phyloP scores from a whole-genome alignment of 1,140 invertebrate species.

The Thaumetopoea pityocampa region DNA sequence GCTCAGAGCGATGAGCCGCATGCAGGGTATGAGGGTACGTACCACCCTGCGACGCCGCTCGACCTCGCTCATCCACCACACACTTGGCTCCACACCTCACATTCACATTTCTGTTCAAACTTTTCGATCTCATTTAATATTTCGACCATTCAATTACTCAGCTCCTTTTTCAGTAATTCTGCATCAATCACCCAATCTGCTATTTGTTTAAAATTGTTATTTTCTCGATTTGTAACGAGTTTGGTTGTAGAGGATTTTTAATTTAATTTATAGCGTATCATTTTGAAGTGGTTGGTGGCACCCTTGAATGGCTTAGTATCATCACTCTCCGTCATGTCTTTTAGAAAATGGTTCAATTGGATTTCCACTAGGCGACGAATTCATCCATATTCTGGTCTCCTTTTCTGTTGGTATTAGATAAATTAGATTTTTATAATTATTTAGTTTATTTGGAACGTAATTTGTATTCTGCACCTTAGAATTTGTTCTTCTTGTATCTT shows the following conservation, averaged over 20 bases:
- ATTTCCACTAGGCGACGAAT: slow-evolving; percentile 40
- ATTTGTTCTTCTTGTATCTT: slow-evolving; percentile 53
- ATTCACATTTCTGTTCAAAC: slow-evolving; percentile 32
- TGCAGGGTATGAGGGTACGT: slow-evolving; percentile 99
- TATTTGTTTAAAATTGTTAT: slow-evolving; percentile 32
- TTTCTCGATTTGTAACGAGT: slow-evolving; percentile 38
- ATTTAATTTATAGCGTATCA: slow-evolving; percentile 51
- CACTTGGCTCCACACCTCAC: slow-evolving; percentile 33
- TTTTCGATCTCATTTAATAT: slow-evolving; percentile 22
- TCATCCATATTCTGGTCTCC: slow-evolving; percentile 59
- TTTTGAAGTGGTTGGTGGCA: slow-evolving; percentile 63
- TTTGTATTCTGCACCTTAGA: slow-evolving; percentile 66
- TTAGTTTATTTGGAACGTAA: slow-evolving; percentile 53
- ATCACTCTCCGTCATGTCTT: slow-evolving; percentile 59
- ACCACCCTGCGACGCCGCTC: slow-evolving; percentile 49
- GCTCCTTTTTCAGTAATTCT: slow-evolving; percentile 25
- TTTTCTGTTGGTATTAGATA: slow-evolving; percentile 61
- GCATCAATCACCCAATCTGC: slow-evolving; percentile 41
- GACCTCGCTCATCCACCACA: slow-evolving; percentile 36
- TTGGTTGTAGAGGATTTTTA: slow-evolving; percentile 46
- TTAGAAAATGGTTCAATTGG: slow-evolving; percentile 40
- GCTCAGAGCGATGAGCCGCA: slow-evolving; percentile 96
- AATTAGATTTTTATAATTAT: slow-evolving; percentile 40
- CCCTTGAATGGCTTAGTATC: slow-evolving; percentile 72
- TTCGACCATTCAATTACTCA: slow-evolving; percentile 15